Conservation (phyloP, 1,140 invertebrate genomes). For the Trichonephila inaurata region DNA sequence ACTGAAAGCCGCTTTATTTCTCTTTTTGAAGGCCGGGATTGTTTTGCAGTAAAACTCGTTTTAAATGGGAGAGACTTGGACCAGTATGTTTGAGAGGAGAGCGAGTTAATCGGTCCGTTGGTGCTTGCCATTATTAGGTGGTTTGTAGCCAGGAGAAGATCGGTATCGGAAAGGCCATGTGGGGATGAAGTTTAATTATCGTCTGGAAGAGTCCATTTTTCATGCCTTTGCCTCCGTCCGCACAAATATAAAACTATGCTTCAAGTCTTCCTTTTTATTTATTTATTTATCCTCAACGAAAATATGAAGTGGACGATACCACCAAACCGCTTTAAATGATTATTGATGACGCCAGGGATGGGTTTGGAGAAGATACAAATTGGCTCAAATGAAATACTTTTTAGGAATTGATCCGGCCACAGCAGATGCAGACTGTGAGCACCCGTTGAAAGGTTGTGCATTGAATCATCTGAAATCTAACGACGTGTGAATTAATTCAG, state of each 20-base stretch:
- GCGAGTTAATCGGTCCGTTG: no score
- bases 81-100: no score
- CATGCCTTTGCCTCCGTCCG: not conserved
- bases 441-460: no score
- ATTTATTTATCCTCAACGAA: no score
- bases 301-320: not conserved
- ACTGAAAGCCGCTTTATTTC: no score
- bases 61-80: no score
- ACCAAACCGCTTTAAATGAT: constrained; percentile 1
- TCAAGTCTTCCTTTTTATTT: not conserved
- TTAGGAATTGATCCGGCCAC: not conserved
- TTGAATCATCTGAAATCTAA: no score
- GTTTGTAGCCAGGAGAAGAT: not conserved
- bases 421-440: no score
- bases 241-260: not conserved
- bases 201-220: constrained; percentile 39
- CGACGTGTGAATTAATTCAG: no score
- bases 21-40: no score
- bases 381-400: not conserved
- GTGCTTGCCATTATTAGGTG: not conserved
- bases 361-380: not conserved
- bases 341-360: not conserved
- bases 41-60: no score
- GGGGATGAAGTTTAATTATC: constrained; percentile 51
- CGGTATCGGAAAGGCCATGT: constrained; percentile 13